phyloP scores from a whole-genome alignment of 2,888 invertebrate species.

The Xanthorhoe designata region DNA sequence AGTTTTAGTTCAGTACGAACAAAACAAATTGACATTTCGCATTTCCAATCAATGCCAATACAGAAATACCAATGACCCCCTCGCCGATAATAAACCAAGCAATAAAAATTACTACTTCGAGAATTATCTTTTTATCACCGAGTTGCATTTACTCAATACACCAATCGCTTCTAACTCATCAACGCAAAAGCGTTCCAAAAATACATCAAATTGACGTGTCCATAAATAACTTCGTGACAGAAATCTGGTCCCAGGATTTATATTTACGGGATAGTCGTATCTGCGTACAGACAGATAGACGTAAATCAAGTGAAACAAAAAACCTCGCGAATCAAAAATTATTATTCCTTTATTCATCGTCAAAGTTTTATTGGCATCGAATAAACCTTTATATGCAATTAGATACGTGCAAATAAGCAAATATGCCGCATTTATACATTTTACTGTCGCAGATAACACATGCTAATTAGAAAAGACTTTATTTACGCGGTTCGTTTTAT shows the following conservation, averaged over 20 bases:
- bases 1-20: background rate
- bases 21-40: constrained; percentile 25
- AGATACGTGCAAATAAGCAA: constrained; percentile 33
- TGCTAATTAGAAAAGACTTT: constrained; percentile 42
- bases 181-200: constrained; percentile 37
- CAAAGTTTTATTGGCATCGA: constrained; percentile 40
- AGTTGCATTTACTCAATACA: constrained; percentile 43
- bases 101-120: constrained; percentile 43
- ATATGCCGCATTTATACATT: constrained; percentile 33
- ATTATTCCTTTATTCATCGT: constrained; percentile 36
- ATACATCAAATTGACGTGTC: constrained; percentile 34
- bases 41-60: constrained; percentile 40
- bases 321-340: constrained; percentile 36
- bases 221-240: constrained; percentile 42
- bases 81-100: constrained; percentile 40
- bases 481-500: constrained; percentile 36
- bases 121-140: constrained; percentile 42
- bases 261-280: constrained; percentile 33
- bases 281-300: constrained; percentile 38
- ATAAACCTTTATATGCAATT: constrained; percentile 45
- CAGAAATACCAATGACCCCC: constrained; percentile 40
- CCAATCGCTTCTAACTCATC: constrained; percentile 41
- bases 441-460: constrained; percentile 39
- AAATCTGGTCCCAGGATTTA: constrained; percentile 31
- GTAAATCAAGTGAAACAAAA: constrained; percentile 42